phyloP scores from a whole-genome alignment of 2,113 vertebrate genomes.

The Marmota monax region DNA sequence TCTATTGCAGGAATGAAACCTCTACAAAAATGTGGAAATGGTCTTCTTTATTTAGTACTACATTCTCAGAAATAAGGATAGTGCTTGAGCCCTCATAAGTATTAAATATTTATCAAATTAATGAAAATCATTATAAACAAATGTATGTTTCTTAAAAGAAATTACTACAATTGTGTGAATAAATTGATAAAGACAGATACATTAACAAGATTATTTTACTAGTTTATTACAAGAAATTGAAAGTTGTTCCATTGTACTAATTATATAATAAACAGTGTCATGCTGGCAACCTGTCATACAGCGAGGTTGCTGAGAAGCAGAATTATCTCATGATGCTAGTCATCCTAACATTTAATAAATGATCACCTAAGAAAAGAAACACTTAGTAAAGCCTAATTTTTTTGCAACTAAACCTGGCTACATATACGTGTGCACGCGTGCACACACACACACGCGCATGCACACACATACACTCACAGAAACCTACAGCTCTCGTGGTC shows the following conservation, averaged over 20 bases:
- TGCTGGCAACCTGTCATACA: background rate
- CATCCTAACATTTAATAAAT: conserved; percentile 1
- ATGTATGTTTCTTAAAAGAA: background rate
- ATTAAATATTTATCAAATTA: background rate
- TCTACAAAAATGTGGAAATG: background rate
- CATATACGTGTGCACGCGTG: accelerated
- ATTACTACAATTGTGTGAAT: background rate
- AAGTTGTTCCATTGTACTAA: background rate
- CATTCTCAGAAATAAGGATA: background rate
- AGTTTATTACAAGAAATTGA: background rate
- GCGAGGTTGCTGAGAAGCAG: background rate
- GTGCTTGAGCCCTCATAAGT: background rate
- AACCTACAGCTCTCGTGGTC: background rate
- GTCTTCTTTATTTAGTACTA: background rate
- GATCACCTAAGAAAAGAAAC: background rate
- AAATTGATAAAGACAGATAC: conserved; percentile 7
- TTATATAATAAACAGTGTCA: background rate
- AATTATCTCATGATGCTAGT: background rate
- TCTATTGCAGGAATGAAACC: background rate
- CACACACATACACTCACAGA: background rate
- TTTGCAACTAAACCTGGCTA: background rate
- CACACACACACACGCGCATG: background rate
- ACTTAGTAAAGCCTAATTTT: background rate
- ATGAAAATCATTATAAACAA: background rate
- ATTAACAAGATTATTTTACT: background rate